Evolutionary conservation across 2,888 invertebrate species (phyloP), one percentile per base, ranked within the genome.

Genomic region (Ochropacha duplaris): DNA sequence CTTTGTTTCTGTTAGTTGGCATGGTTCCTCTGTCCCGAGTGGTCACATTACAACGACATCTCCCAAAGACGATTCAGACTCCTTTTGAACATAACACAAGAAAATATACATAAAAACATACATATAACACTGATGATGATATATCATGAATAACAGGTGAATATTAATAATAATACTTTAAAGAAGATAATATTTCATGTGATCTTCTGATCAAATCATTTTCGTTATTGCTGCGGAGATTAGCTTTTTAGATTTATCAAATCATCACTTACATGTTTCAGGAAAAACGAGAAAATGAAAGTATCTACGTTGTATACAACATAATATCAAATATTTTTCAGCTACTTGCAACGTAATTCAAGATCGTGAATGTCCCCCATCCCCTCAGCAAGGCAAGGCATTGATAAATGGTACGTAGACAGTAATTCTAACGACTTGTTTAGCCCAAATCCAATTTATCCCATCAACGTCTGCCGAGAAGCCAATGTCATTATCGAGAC

Each of bases 1-100:
- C 92, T 92, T 92, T 91, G 92, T 89, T 90, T 92, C 91, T 92
- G 92, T 92, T 83, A 86, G 92, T 91, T 90, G 89, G 81, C 84
- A 83, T 80, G 89, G 91, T 92, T 92, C 92, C 92, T 89, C 86
- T 78, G 88, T 89, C 91, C 92, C 88, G 81, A 78, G 73, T 68
- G 76, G 72, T 75, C 68, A 69, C 71, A 69, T 62, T 71, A 65
- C 68, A 67, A 77, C 69, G 71, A 79, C 66, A 74, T 80, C 80
- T 84, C 81, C 83, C 92, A 92, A 92, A 92, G 91, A 92, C 83
- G 91, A 92, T 85, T 92, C 92, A 92, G 87, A 92, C 86, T 92
- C 92, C 92, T 92, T 92, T 92, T 92, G 92, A 92, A 92, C 84
- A 87, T 81, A 84, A 72, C 83, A 83, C 81, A 76, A 65, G 61